phyloP scores from a whole-genome alignment of 2,888 invertebrate species.

The Dromius quadrimaculatus region DNA sequence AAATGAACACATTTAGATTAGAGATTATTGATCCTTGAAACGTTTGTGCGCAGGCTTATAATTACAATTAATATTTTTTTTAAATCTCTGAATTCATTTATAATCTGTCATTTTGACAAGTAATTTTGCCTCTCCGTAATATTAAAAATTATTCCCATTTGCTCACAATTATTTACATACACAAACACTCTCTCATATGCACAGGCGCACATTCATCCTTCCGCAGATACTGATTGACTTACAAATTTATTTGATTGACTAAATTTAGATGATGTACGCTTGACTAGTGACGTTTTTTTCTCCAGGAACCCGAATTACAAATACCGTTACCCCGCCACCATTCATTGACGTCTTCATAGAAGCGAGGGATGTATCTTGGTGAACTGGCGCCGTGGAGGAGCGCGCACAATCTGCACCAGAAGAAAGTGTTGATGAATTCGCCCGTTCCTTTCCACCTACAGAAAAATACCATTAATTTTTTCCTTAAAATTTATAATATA shows the following conservation, averaged over 20 bases:
- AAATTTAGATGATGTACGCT: neutral
- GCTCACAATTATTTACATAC: too few relatives aligned
- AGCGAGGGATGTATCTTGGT: constrained; percentile 67
- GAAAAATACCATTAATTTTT: constrained; percentile 40
- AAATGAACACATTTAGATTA: too few relatives aligned
- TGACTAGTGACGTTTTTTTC: constrained; percentile 56
- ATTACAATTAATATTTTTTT: too few relatives aligned
- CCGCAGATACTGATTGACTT: too few relatives aligned
- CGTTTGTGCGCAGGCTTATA: too few relatives aligned
- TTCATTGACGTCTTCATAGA: constrained; percentile 86
- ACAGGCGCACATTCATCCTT: too few relatives aligned
- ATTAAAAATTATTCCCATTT: too few relatives aligned
- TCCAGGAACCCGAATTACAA: constrained; percentile 82
- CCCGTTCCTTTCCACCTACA: constrained; percentile 86
- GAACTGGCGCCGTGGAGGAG: constrained; percentile 77
- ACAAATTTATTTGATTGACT: constrained; percentile 9
- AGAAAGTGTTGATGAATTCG: constrained; percentile 95
- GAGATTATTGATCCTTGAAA: too few relatives aligned
- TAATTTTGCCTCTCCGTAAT: too few relatives aligned
- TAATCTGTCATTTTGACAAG: too few relatives aligned
- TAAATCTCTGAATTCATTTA: too few relatives aligned
- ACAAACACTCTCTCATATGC: too few relatives aligned
- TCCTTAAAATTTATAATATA: constrained; percentile 77
- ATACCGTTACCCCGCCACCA: constrained; percentile 92
- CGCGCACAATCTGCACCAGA: constrained; percentile 92